Evolutionary conservation across 2,888 invertebrate genomes (phyloP), one percentile per base, ranked within the genome.

Genomic region (Mongoloraphidia duomilia): DNA sequence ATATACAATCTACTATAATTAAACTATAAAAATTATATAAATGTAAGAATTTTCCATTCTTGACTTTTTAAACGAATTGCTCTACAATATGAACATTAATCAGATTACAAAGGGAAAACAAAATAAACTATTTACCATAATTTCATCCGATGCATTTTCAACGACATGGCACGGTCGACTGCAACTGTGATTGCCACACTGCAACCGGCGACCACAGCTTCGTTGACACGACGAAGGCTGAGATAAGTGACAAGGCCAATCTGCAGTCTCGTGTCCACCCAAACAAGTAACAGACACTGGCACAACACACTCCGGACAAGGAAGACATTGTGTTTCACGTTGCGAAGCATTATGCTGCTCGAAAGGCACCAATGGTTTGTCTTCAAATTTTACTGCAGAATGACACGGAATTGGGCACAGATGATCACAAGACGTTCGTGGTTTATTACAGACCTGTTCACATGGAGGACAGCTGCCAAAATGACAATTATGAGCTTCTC

Each of bases 381-480:
- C 69, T 9, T 61, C 63, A 49, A 70, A 68, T 48, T 74, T 72
- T 1, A 87, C 82, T 55, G 80, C 77, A 39, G 81, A 76, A 65
- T 92, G 92, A 61, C 92, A 93, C n/a, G 69, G 63, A 0, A 75
- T 74, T 48, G 74, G 72, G 64, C 91, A 92, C 3, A 66, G 63
- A 61, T 92, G 92, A 0, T 67, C 67, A 63, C 89, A 88, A 41
- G 65, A 67, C 34, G 69, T 65, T 58, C 63, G 64, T 40, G 49
- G 57, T 60, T 82, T 76, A 9, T 72, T 72, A 64, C 95, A 95
- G 38, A 76, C 69, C 58, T 88, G 83, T 52, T 71, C 74, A 62
- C 95, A 95, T 0, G 84, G 79, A 1, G 92, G 86, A 62, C 92
- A 93, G 35, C 80, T 77, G 1, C 84, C 85, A 58, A 84, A 84